Base-by-base conservation (phyloP, 2,888 invertebrate genomes). In the Cyrtodaria siliqua region DNA sequence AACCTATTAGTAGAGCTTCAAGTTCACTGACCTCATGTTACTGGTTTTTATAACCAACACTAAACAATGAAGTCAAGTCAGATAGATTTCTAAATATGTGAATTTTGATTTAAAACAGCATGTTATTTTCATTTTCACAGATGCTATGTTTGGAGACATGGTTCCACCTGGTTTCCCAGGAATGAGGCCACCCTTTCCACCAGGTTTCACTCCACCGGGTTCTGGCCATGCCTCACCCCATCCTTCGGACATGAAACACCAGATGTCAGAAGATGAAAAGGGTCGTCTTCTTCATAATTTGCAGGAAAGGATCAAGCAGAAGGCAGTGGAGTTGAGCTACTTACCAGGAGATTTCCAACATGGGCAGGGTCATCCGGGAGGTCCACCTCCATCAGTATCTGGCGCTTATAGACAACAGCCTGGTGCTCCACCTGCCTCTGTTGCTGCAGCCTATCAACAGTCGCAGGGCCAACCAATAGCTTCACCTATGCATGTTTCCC, bases 281-380 rank as follows among this genome's bases (percentile, higher is more conserved):
- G 33, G 12, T 8, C 33, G 33, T 33, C 33, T 33, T 33, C 33
- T 4, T 12, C 33, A 42, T 26, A 53, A 38, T n/a, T 38, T 63
- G 12, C 63, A 70, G 29, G 69, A 75, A 18, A 75, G 59, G 23
- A 75, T 75, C 23, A 75, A 69, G 49, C 56, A 53, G 26, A 33
- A 50, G 12, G 69, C 69, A 2, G 47, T 33, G 12, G 42, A 49
- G 18, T 53, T 49, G 40, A 69, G 69, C 3, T 68, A 68, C 50
- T 33, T 8, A 8, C 33, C 33, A 33, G 12, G 6, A 8, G 33
- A 33, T 33, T 8, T 12, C 12, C 4, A 33, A 33, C 12, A 4
- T 33, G 33, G 33, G 12, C 33, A 33, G 33, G 33, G 4, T 12
- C 33, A 4, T 8, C 33, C 4, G 33, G 33, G 33, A 33, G 33